These are phyloP conservation scores for Tragelaphus strepsiceros DNA, from an alignment of 2,113 vertebrate species.

Conservation along the genomic window DNA sequence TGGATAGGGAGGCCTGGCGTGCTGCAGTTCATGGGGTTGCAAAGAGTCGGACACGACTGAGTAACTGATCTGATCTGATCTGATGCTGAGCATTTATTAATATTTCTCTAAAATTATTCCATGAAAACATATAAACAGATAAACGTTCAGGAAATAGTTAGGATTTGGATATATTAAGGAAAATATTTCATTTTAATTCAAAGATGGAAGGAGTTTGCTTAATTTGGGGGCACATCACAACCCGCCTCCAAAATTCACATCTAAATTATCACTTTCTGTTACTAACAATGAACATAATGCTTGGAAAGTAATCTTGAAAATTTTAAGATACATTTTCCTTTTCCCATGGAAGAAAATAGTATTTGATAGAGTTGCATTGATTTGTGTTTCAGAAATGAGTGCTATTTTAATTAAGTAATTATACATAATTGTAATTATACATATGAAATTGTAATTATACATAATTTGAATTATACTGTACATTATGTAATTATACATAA, in stretches of 20 bases:
- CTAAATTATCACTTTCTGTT: not conserved
- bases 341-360: conserved; percentile 2
- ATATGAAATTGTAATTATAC: conserved; percentile 59
- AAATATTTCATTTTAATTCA: not conserved
- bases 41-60: too few relatives aligned
- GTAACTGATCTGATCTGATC: too few relatives aligned
- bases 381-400: conserved; percentile 67
- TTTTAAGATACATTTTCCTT: not conserved
- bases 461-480: conserved; percentile 74
- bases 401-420: conserved; percentile 78
- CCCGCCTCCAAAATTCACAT: fast-evolving
- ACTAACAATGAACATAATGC: not conserved
- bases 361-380: conserved; percentile 45
- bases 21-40: too few relatives aligned
- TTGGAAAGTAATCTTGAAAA: not conserved
- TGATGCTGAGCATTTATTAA: not conserved
- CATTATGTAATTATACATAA: conserved; percentile 74
- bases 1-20: too few relatives aligned
- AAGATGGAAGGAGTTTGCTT: not conserved
- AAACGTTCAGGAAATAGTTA: not conserved
- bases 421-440: conserved; percentile 61
- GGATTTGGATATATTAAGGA: not conserved
- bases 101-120: not conserved
- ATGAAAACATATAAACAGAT: not conserved
- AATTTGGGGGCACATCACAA: not conserved